Percentiles rank a stretch among this genome's conserved stretches.
These are phyloP conservation scores for Vesta saturnalis DNA, from an alignment of 2,888 invertebrate genomes.

Conservation along the genomic window DNA sequence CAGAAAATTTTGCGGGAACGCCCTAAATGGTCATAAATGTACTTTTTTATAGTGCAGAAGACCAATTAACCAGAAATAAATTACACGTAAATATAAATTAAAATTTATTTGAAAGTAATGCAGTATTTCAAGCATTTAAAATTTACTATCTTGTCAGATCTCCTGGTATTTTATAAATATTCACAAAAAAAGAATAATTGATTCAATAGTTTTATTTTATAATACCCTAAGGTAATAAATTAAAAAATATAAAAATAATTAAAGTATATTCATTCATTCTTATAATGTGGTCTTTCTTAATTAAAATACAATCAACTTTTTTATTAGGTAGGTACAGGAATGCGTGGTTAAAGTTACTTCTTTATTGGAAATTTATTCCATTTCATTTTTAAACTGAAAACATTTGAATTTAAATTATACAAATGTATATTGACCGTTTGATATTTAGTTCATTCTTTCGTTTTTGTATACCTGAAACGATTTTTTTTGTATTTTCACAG, in stretches of 20 bases:
- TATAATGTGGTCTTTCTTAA: slow-evolving; percentile 25
- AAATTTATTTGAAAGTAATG: not conserved
- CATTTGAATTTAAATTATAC: slow-evolving; percentile 11
- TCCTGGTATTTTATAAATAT: not conserved
- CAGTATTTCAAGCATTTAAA: not conserved
- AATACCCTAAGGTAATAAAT: slow-evolving; percentile 12
- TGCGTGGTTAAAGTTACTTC: slow-evolving; percentile 21
- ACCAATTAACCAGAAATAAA: not conserved
- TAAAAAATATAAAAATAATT: slow-evolving; percentile 17
- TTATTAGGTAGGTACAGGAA: slow-evolving; percentile 20
- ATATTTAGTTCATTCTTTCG: not conserved
- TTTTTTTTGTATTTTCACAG: too few relatives aligned
- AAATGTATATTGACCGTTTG: not conserved
- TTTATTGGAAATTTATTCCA: slow-evolving; percentile 13
- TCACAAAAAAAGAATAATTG: slow-evolving; percentile 18
- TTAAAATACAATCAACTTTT: slow-evolving; percentile 28
- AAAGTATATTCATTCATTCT: slow-evolving; percentile 25
- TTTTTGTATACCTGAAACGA: too few relatives aligned
- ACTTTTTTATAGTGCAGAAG: not conserved
- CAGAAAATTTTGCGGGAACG: too few relatives aligned
- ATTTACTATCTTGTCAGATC: not conserved
- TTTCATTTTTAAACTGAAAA: slow-evolving; percentile 5
- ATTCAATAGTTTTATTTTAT: slow-evolving; percentile 16
- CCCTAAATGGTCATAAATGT: too few relatives aligned
- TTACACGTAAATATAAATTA: not conserved